Evolutionary conservation across 2,888 invertebrate species (phyloP), one percentile per base, ranked within the genome.

Genomic region (Nebria salina): DNA sequence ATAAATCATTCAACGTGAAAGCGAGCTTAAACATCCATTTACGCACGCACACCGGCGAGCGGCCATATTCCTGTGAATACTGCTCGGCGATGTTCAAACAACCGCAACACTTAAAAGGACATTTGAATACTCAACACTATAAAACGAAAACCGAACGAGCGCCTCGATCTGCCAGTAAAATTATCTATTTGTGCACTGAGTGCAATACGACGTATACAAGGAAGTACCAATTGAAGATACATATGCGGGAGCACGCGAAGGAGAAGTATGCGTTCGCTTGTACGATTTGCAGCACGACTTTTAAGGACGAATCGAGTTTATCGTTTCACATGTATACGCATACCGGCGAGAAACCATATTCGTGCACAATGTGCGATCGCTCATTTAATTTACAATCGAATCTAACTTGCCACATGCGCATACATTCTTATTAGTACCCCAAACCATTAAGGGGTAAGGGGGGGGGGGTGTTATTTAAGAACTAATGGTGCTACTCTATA

Each of bases 21-120:
- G n/a, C 20, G 11, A 41, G 9, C 9, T 43, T 74, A 41, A 74
- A 2, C 0, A 74, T 25, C 6, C 74, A 74, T 41, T 41, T n/a
- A 1, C 74, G 74, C 13, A 74, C 25, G 8, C 74, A 74, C 42
- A 25, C 74, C 2, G 74, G 42, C 2, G 74, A 74, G 15, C 15
- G 8, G 1, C 74, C 74, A 15, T 74, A 25, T 42, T n/a, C 26
- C 0, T 74, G 74, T 42, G 74, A 74, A 74, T 42, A 41, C 3
- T 74, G 74, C 20, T 13, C 9, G 7, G 42, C 26, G 2, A 41
- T 8, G 13, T 74, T 74, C n/a, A 41, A 11, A 20, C 20, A 74
- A 15, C 20, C 11, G 34, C 20, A 20, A n/a, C 26, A 54, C 9
- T 74, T 74, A 54, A 74, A 13, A 6, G 42, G 25, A 11, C 74